phyloP scores from a whole-genome alignment of 2,888 invertebrate genomes.

The Tortricodes alternella region DNA sequence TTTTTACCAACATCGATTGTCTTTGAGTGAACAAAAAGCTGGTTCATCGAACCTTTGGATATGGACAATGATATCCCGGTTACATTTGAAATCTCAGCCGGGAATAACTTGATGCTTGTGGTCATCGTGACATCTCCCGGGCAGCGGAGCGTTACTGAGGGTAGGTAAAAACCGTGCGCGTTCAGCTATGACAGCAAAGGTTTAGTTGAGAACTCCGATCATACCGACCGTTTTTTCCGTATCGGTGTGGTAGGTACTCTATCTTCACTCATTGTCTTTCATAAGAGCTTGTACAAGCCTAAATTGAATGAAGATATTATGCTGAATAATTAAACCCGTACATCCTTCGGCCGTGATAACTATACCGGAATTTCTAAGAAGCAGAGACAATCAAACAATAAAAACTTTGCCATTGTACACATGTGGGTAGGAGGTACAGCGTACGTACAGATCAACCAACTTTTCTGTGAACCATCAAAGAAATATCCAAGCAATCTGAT shows the following conservation, averaged over 20 bases:
- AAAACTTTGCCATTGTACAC: slow-evolving; percentile 49
- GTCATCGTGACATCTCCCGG: slow-evolving; percentile 61
- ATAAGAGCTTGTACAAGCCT: too few species aligned
- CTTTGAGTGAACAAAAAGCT: too few species aligned
- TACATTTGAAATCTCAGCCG: slow-evolving; percentile 8
- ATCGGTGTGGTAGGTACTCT: too few species aligned
- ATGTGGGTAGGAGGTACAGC: slow-evolving; percentile 53
- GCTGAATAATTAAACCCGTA: not conserved
- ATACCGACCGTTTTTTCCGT: too few species aligned
- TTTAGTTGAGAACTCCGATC: not conserved
- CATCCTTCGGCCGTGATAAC: slow-evolving; percentile 1
- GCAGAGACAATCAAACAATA: slow-evolving; percentile 61
- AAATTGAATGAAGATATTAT: too few species aligned
- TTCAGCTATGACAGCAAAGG: slow-evolving; percentile 54
- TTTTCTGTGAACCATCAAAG: too few species aligned
- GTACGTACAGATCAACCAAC: slow-evolving; percentile 41
- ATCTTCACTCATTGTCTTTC: too few species aligned
- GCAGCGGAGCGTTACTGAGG: slow-evolving; percentile 61
- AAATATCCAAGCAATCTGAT: too few species aligned
- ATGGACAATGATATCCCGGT: slow-evolving; percentile 6
- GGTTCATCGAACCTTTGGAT: slow-evolving; percentile 3
- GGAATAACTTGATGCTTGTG: slow-evolving; percentile 39
- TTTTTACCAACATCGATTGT: too few species aligned
- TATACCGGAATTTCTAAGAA: slow-evolving; percentile 47
- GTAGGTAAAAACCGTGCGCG: slow-evolving; percentile 68